Conservation (phyloP, 2,797 vertebrate species). For the Gymnoscopelus microlampas region DNA sequence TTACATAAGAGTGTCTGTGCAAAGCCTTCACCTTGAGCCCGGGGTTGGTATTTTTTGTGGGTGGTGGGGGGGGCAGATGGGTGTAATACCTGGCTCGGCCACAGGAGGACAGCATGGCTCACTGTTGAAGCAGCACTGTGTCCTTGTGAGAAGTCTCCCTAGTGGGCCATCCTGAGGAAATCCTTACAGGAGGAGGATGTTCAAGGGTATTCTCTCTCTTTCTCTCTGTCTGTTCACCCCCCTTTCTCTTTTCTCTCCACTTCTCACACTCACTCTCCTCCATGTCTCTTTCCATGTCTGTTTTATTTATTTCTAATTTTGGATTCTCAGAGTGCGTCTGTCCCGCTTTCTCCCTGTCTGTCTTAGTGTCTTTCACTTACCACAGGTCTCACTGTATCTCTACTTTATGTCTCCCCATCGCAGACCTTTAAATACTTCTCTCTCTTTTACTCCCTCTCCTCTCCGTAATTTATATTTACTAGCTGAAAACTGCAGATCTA, state of each 20-base stretch:
- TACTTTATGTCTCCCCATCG: too few relatives aligned
- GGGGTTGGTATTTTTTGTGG: constrained; percentile 47
- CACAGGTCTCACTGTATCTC: too few relatives aligned
- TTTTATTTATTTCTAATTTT: background rate
- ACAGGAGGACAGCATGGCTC: constrained; percentile 66
- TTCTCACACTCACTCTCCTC: constrained; percentile 19
- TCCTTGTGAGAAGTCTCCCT: constrained; percentile 56
- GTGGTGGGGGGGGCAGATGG: too few relatives aligned
- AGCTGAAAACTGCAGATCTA: too few relatives aligned
- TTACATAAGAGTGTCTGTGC: constrained; percentile 80
- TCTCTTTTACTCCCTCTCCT: too few relatives aligned
- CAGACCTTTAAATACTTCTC: too few relatives aligned
- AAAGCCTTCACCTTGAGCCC: constrained; percentile 77
- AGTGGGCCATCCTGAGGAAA: constrained; percentile 55
- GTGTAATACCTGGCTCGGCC: constrained; percentile 47
- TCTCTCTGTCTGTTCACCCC: background rate
- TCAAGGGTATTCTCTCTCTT: constrained; percentile 64
- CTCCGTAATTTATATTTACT: too few relatives aligned
- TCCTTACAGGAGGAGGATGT: constrained; percentile 48
- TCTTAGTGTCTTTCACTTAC: too few relatives aligned
- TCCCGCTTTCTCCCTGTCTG: too few relatives aligned
- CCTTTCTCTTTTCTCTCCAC: constrained; percentile 20
- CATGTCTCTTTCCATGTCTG: constrained; percentile 1
- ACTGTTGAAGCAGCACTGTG: constrained; percentile 25
- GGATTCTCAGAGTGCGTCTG: too few relatives aligned